These are phyloP conservation scores for Spilosoma lubricipeda DNA, from an alignment of 2,888 invertebrate species.

Conservation along the genomic window DNA sequence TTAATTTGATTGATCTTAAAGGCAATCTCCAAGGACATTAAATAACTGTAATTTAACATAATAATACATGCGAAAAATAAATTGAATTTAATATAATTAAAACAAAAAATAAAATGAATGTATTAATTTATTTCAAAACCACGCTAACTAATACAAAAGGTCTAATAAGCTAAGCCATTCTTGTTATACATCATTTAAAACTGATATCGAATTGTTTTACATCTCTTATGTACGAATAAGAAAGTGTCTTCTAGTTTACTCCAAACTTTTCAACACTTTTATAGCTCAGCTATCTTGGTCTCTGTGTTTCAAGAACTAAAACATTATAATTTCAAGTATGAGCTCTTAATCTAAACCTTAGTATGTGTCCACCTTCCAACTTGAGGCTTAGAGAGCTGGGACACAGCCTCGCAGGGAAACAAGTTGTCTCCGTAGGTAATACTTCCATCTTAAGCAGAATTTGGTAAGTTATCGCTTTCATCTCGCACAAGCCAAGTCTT, in stretches of 20 bases:
- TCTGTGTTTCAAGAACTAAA: not conserved
- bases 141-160: too few species aligned
- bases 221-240: not conserved
- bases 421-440: slow-evolving; percentile 57
- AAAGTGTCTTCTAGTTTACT: not conserved
- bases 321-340: not conserved
- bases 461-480: slow-evolving; percentile 69
- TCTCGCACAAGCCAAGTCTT: slow-evolving; percentile 69
- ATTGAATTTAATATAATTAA: too few species aligned
- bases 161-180: too few species aligned
- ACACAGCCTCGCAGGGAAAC: slow-evolving; percentile 53
- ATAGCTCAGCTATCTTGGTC: too few species aligned
- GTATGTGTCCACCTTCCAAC: slow-evolving; percentile 65
- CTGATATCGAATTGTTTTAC: not conserved
- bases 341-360: slow-evolving; percentile 37
- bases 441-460: slow-evolving; percentile 64
- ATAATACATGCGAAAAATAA: too few species aligned
- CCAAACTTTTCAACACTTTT: too few species aligned
- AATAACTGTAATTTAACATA: too few species aligned
- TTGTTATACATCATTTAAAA: too few species aligned
- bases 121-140: too few species aligned
- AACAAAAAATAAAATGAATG: too few species aligned
- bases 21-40: too few species aligned
- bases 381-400: slow-evolving; percentile 55
- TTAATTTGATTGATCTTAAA: too few species aligned